Base-by-base conservation (phyloP, 2,797 vertebrate genomes). In the Pseudomugil gertrudae region DNA sequence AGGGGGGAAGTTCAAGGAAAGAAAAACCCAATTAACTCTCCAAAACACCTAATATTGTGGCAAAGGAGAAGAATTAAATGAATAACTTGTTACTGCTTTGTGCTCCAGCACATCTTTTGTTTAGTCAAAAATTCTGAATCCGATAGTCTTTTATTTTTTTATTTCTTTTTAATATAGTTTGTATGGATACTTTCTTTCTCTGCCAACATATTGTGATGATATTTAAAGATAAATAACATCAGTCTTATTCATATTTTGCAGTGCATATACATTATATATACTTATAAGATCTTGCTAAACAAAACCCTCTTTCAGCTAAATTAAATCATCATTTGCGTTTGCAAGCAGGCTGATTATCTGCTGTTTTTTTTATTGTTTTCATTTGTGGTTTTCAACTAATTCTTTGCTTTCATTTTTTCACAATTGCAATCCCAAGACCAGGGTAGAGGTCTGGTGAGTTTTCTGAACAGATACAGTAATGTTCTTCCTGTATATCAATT, bases 11-110 rank as follows among this genome's bases (percentile, higher is more conserved):
- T 93, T 92, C 61, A 84, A 90, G 87, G 89, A 90, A 92, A 93
- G 91, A 94, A 94, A 90, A 87, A 89, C 84, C 84, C 88, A 89
- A 93, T 94, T 93, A 93, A 80, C 85, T 80, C 84, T 76, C 83
- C 47, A 57, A 86, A 86, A 86, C 87, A 84, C 84, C 88, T 88
- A 92, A 93, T 90, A 90, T 88, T 88, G 80, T 85, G 80, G 82
- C 83, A 88, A 78, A 84, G 75, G 76, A 90, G 86, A 85, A 76
- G 81, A 89, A 90, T 84, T 89, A 80, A 92, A 90, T 70, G 68
- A 78, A 81, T 87, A 69, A 85, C 85, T 87, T 84, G 86, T 85
- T 84, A 72, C 76, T 67, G 72, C 79, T 79, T 85, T 59, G 63
- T 69, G 78, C 65, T 75, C 68, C 54, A 72, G 70, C 72, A 48